Evolutionary conservation across 2,797 vertebrate species (phyloP).

Genomic region (Paguma larvata): DNA sequence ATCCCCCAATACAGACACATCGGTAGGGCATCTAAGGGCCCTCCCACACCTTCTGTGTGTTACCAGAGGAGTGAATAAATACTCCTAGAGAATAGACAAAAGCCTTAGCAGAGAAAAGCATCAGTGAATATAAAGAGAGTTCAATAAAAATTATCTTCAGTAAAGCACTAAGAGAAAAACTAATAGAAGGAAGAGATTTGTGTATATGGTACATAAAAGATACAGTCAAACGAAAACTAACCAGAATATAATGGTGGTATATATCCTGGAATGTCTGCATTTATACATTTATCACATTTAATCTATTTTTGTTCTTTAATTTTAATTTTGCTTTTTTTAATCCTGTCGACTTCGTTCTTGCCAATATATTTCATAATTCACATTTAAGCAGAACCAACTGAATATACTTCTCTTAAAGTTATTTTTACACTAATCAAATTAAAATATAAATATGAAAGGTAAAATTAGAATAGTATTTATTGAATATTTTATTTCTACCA

Average conservation of each 20-base stretch:
- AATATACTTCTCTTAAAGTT: not conserved
- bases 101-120: not conserved
- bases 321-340: not conserved
- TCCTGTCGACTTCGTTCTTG: not conserved
- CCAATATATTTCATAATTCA: not conserved
- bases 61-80: not conserved
- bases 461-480: not conserved
- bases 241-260: not conserved
- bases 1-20: not conserved
- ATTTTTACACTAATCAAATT: not conserved
- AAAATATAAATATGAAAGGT: not conserved
- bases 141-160: not conserved
- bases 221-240: not conserved
- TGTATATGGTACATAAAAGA: not conserved
- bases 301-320: not conserved
- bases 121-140: not conserved
- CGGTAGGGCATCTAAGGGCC: not conserved
- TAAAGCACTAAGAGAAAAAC: not conserved
- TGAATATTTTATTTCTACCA: not conserved
- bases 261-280: not conserved
- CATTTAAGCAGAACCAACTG: not conserved
- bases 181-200: not conserved
- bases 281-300: not conserved
- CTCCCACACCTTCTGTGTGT: not conserved
- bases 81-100: not conserved